These are phyloP conservation scores for Spea hammondii DNA, from an alignment of 2,797 vertebrate genomes.

Conservation along the genomic window DNA sequence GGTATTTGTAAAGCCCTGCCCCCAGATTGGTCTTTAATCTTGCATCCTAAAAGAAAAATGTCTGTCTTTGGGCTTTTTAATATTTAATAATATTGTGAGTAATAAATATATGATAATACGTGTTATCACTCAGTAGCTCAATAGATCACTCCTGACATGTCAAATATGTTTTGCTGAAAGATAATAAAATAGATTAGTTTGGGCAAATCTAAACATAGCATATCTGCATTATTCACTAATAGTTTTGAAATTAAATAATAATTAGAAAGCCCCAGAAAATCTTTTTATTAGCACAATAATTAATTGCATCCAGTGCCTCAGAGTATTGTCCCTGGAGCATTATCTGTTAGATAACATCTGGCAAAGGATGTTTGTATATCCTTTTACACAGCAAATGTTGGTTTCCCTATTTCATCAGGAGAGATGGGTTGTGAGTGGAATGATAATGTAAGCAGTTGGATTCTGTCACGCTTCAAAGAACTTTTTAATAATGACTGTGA, in stretches of 20 bases:
- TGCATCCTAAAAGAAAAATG: no score
- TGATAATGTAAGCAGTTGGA: constrained; percentile 42
- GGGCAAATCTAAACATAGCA: not conserved
- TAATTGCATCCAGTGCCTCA: not conserved
- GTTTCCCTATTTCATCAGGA: constrained; percentile 56
- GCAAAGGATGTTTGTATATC: constrained; percentile 60
- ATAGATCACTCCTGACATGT: no score
- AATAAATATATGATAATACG: no score
- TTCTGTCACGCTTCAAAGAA: constrained; percentile 49
- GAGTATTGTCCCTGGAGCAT: constrained; percentile 57
- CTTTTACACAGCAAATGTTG: constrained; percentile 61
- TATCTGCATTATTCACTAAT: not conserved
- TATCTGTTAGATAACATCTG: constrained; percentile 68
- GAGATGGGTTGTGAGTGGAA: constrained; percentile 58
- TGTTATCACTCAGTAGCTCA: no score
- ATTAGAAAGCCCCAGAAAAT: constrained; percentile 15
- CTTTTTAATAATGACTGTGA: constrained; percentile 47
- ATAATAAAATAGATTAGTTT: not conserved
- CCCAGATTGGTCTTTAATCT: no score
- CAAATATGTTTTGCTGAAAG: no score
- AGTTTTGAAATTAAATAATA: constrained; percentile 20
- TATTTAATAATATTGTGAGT: no score
- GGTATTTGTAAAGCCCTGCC: no score
- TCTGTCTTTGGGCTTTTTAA: no score
- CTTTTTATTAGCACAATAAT: constrained; percentile 51